Percentiles rank a stretch among this genome's conserved stretches.
These are phyloP conservation scores for Xiphophorus maculatus DNA, from an alignment of 2,113 vertebrate species.

Conservation along the genomic window DNA sequence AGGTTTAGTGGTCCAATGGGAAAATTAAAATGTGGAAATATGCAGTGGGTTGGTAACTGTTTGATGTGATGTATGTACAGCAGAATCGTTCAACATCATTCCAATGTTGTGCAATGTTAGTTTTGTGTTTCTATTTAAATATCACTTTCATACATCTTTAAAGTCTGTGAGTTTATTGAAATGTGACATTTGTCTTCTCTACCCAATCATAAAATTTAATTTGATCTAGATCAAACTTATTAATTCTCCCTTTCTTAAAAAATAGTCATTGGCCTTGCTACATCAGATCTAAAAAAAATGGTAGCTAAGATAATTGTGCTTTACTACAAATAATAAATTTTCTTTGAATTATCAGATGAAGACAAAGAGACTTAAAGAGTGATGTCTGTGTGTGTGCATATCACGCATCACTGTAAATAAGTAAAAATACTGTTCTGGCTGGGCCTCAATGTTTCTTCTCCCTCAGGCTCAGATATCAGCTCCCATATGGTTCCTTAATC, in stretches of 20 bases:
- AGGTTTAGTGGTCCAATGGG: slow-evolving; percentile 44
- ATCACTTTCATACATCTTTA: no score
- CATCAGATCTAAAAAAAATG: not conserved
- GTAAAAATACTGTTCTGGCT: slow-evolving; percentile 39
- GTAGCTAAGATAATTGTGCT: not conserved
- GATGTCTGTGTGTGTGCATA: slow-evolving; percentile 9
- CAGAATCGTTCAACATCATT: slow-evolving; percentile 13
- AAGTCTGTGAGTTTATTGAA: not conserved
- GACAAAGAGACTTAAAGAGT: not conserved
- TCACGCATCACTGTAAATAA: slow-evolving; percentile 43
- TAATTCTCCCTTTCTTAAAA: not conserved
- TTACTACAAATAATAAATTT: not conserved
- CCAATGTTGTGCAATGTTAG: no score
- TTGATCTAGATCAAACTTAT: not conserved
- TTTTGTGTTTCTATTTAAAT: no score
- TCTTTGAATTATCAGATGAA: slow-evolving; percentile 5
- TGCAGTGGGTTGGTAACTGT: slow-evolving; percentile 13
- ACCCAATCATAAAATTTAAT: not conserved
- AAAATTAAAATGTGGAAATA: slow-evolving; percentile 18
- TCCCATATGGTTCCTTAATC: slow-evolving; percentile 81
- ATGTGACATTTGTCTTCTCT: not conserved
- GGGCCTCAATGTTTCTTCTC: slow-evolving; percentile 43
- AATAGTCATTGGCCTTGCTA: not conserved
- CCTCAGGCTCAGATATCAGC: slow-evolving; percentile 73
- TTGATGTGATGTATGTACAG: slow-evolving; percentile 19